Percentiles rank a stretch among this genome's conserved stretches.
Evolutionary conservation across 1,140 invertebrate species (phyloP).

Genomic region (Teleopsis dalmanni): DNA sequence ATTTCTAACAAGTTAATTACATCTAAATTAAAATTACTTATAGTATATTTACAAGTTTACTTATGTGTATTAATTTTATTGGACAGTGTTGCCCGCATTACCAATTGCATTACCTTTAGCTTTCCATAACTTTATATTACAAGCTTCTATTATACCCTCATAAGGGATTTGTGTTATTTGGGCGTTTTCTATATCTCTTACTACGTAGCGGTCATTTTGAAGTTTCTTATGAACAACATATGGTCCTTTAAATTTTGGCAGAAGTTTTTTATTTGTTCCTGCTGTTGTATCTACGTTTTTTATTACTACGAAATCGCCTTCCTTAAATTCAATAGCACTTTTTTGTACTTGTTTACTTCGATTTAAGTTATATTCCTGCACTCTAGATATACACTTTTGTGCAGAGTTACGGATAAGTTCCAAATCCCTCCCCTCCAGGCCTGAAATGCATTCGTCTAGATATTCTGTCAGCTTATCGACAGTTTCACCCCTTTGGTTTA

Average conservation of each 20-base stretch:
- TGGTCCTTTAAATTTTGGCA: background rate
- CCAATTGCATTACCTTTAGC: no score
- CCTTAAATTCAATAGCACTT: background rate
- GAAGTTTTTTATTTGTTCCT: background rate
- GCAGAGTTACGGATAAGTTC: no score
- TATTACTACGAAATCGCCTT: slow-evolving; percentile 5
- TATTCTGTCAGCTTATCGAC: slow-evolving; percentile 2
- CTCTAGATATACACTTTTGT: no score
- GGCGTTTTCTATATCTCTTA: background rate
- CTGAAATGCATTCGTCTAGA: background rate
- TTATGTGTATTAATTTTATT: no score
- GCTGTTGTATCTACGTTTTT: slow-evolving; percentile 1
- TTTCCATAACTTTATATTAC: no score
- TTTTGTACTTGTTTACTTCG: background rate
- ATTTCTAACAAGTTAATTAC: no score
- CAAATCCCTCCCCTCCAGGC: no score
- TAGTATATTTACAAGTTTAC: no score
- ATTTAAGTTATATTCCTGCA: slow-evolving; percentile 1
- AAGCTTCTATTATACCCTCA: no score
- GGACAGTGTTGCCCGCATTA: no score
- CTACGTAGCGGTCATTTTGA: background rate
- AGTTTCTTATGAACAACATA: slow-evolving; percentile 1
- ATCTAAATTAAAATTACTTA: no score
- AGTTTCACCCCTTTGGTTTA: slow-evolving; percentile 1
- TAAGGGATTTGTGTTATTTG: slow-evolving; percentile 6